Conservation (phyloP, 2,113 vertebrate species). For the Tichodroma muraria region DNA sequence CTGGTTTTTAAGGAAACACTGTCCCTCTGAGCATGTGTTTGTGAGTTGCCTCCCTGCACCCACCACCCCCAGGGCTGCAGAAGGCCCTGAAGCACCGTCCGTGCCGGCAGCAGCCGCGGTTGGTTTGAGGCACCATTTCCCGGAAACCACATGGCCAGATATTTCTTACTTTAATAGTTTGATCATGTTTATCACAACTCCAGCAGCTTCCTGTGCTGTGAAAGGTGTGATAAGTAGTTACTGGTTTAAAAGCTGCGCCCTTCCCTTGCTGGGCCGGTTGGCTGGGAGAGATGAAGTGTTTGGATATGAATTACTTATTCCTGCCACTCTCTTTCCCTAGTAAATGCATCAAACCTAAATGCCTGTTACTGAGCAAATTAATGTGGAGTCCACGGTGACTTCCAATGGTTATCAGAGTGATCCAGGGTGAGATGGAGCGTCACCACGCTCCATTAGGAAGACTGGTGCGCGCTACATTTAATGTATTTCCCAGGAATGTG, state of each 20-base stretch:
- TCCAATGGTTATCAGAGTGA: neutral
- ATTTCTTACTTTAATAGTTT: constrained; percentile 11
- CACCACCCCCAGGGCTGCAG: neutral
- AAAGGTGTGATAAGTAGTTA: constrained; percentile 28
- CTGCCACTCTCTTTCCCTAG: neutral
- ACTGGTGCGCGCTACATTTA: neutral
- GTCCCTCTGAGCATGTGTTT: neutral
- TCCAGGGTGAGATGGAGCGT: neutral
- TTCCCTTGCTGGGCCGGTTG: neutral
- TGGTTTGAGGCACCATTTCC: constrained; percentile 42
- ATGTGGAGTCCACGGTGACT: neutral
- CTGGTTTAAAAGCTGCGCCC: neutral
- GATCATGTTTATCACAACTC: constrained; percentile 35
- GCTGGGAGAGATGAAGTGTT: neutral
- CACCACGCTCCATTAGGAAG: constrained; percentile 16
- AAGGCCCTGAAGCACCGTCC: neutral
- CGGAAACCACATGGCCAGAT: constrained; percentile 23
- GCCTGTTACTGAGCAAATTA: constrained; percentile 5
- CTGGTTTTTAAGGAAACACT: neutral
- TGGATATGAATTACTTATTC: neutral
- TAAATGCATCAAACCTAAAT: constrained; percentile 10
- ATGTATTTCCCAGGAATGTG: constrained; percentile 22
- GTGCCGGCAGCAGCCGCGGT: neutral
- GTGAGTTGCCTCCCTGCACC: neutral
- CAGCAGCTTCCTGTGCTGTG: constrained; percentile 56